phyloP scores from a whole-genome alignment of 2,888 invertebrate genomes.

The Tetanocera ferruginea region DNA sequence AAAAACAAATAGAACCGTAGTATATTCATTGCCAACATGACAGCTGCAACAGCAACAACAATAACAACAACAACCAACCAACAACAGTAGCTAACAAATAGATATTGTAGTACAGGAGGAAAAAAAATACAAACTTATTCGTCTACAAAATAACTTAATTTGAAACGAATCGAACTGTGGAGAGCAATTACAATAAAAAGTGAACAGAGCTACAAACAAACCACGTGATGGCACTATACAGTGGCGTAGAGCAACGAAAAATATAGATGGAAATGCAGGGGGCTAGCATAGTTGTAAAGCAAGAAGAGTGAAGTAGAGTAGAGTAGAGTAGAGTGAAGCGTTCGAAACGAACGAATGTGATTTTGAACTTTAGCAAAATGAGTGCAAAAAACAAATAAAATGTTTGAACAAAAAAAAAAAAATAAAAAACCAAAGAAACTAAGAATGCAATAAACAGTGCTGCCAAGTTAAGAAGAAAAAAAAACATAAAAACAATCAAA shows the following conservation, averaged over 20 bases:
- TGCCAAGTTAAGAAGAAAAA: background rate
- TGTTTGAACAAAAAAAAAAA: background rate
- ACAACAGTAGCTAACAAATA: background rate
- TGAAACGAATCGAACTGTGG: slow-evolving; percentile 32
- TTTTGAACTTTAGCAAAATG: slow-evolving; percentile 32
- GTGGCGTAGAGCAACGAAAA: background rate
- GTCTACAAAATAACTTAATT: slow-evolving; percentile 36
- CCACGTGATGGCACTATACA: background rate
- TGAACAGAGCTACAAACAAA: slow-evolving; percentile 15
- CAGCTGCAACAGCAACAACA: slow-evolving; percentile 9
- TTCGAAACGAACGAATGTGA: slow-evolving; percentile 16
- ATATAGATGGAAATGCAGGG: background rate
- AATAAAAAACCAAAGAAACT: background rate
- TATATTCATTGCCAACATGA: slow-evolving; percentile 14
- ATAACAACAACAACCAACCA: background rate
- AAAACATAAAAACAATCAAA: background rate
- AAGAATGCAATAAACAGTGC: slow-evolving; percentile 29
- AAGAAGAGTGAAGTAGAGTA: background rate
- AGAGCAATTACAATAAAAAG: slow-evolving; percentile 36
- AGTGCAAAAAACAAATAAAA: background rate
- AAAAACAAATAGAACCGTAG: background rate
- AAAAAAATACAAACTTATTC: slow-evolving; percentile 17
- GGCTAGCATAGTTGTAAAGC: background rate
- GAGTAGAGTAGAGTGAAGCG: background rate
- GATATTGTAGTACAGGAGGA: background rate